Evolutionary conservation across 2,888 invertebrate genomes (phyloP), one percentile per base, ranked within the genome.

Genomic region (Willowsia nigromaculata): DNA sequence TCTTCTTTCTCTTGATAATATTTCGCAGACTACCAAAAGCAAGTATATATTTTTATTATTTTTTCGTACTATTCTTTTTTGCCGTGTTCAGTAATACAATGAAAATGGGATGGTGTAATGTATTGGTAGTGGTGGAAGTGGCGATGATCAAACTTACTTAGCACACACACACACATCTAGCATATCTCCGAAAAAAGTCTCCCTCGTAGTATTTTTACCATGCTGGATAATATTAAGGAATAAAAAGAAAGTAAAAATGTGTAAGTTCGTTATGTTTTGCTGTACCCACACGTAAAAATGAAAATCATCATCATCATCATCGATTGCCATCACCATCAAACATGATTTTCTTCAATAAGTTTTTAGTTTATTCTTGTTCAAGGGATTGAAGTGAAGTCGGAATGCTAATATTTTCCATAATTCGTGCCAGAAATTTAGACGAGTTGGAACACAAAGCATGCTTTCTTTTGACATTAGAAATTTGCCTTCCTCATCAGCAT

Each of bases 1-100:
- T 78, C 78, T 81, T 53, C 80, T 81, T 78, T 81, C 80, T 85
- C 59, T 62, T 81, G 81, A 62, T 81, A 81, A 62, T 81, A 81
- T 81, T 81, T 81, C 43, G 40, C 78, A 78, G 78, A 78, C 78
- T 43, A 74, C 43, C 25, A 74, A 74, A 47, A 74, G 47, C 47
- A 81, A 59, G 81, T 62, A 81, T 81, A 81, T 62, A 81, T 62
- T 62, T 71, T 80, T 80, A 33, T 80, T 80, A 30, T 76, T 50
- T 50, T 53, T 30, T 76, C 13, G n/a, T 56, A 22, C 25, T 71
- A 1, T 76, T 50, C 30, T 76, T 50, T 33, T 30, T 53, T n/a
- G 22, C n/a, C 18, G 13, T 15, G 81, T 27, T 43, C 81, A 22
- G 71, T 71, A 80, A 37, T 62, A 81, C 81, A 81, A 81, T 81